A percentile compares a stretch with the other conserved stretches of the same genome.
Evolutionary conservation across 2,888 invertebrate species (phyloP).

Genomic region (Tiphia femorata): DNA sequence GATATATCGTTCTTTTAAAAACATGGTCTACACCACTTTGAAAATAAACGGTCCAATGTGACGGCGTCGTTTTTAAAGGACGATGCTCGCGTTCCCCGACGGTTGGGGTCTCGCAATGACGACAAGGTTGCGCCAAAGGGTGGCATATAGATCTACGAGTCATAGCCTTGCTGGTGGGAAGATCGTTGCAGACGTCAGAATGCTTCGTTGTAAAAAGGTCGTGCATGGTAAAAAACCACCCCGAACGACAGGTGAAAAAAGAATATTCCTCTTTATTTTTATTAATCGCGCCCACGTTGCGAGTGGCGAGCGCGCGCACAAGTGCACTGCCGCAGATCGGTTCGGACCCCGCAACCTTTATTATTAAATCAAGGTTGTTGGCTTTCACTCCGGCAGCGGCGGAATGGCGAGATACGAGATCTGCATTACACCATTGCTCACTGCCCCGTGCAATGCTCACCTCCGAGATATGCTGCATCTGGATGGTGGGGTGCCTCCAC

Average conservation of each 20-base stretch:
- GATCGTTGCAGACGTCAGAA: constrained; percentile 12
- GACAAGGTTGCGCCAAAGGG: too few relatives aligned
- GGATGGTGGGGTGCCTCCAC: neutral
- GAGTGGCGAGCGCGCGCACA: constrained; percentile 18
- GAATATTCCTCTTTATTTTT: constrained; percentile 20
- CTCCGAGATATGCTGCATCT: constrained; percentile 18
- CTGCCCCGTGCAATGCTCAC: constrained; percentile 26
- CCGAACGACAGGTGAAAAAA: constrained; percentile 3
- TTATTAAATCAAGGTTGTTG: constrained; percentile 64
- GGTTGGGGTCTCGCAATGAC: too few relatives aligned
- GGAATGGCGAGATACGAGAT: constrained; percentile 34
- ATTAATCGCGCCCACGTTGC: constrained; percentile 22
- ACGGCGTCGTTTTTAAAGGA: too few relatives aligned
- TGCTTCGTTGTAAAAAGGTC: neutral
- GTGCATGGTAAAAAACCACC: neutral
- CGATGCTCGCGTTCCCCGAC: too few relatives aligned
- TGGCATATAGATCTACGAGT: too few relatives aligned
- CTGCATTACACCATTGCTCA: constrained; percentile 28
- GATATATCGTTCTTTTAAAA: too few relatives aligned
- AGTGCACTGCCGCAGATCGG: neutral
- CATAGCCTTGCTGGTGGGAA: too few relatives aligned
- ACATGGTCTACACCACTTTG: too few relatives aligned
- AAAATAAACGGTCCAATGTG: too few relatives aligned
- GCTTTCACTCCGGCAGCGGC: constrained; percentile 59
- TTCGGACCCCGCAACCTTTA: constrained; percentile 56